Percentiles rank a stretch among this genome's conserved stretches.
Conservation (phyloP, 2,888 invertebrate genomes). For the Teinopalpus imperialis region DNA sequence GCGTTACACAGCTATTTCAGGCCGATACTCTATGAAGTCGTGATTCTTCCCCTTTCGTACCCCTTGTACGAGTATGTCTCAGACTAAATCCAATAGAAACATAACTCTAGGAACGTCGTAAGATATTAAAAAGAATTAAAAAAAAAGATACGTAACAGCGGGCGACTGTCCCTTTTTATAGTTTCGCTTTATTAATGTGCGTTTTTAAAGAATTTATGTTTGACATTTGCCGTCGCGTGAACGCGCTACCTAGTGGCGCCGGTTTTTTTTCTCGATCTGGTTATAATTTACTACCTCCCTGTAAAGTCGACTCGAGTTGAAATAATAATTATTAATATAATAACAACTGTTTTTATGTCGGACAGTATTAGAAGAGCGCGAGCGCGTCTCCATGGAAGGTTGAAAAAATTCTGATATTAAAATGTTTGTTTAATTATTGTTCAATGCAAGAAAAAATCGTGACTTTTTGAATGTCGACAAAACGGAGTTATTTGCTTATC, state of each 20-base stretch:
- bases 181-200: conserved; percentile 60
- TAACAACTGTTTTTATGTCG: conserved; percentile 11
- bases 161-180: conserved; percentile 36
- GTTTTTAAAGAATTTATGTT: conserved; percentile 71
- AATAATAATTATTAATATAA: conserved; percentile 11
- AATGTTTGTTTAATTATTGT: too few relatives aligned
- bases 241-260: conserved; percentile 25
- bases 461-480: too few relatives aligned
- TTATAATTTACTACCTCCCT: conserved; percentile 18
- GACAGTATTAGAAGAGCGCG: too few relatives aligned
- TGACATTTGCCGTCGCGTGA: conserved; percentile 45
- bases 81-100: too few relatives aligned
- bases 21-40: too few relatives aligned
- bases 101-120: conserved; percentile 9
- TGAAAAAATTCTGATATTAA: too few relatives aligned
- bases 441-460: too few relatives aligned
- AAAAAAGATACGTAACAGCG: conserved; percentile 7
- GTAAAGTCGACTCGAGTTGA: background rate
- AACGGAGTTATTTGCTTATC: too few relatives aligned
- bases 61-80: too few relatives aligned
- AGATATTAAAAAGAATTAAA: conserved; percentile 14
- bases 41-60: too few relatives aligned
- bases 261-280: conserved; percentile 10
- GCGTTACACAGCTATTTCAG: too few relatives aligned
- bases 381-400: too few relatives aligned